Base-by-base conservation (phyloP, 2,797 vertebrate genomes). In the Echeneis naucrates region DNA sequence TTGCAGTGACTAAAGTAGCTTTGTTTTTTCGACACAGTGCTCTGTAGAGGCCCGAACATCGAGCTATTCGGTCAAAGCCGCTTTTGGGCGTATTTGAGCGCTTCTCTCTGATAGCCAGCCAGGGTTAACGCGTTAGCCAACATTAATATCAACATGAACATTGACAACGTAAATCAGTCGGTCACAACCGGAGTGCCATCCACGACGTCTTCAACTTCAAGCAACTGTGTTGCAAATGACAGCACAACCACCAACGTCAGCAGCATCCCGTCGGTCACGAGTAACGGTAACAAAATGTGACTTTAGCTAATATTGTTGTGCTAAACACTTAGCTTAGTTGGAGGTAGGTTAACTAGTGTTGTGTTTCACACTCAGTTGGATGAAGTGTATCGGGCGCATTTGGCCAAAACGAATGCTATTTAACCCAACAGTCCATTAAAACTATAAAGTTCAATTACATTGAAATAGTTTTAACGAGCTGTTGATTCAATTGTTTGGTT, bases 181-280 rank as follows among this genome's bases (percentile, higher is more conserved):
- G 92, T 87, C 62, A 85, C 89, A 21, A 79, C 89, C 0, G 93
- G 88, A 68, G 91, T 83, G 21, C 78, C 89, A 16, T 90, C 90
- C 2, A 86, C 92, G 1, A 92, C 91, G 19, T 91, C 91, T 47
- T 90, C 93, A 51, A 79, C 88, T 44, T 83, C 93, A 59, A 93
- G 84, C 83, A 94, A 94, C 42, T 94, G 93, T 44, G 88, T 93
- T 69, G 74, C 83, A 16, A 94, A 92, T 62, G 94, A 91, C 44
- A 93, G 72, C 56, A 64, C 88, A 26, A 10, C 86, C 35, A 76
- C 87, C 14, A 92, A 67, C 72, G 79, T 81, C 63, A 92, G 92
- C 88, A 93, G 92, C 83, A 86, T 91, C 75, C 88, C 92, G 5
- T 63, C 92, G 17, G 67, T 87, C 47, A 87, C 90, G 4, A 88